Evolutionary conservation across 2,888 invertebrate species (phyloP).

Genomic region (Lissocephala sabroskyi): DNA sequence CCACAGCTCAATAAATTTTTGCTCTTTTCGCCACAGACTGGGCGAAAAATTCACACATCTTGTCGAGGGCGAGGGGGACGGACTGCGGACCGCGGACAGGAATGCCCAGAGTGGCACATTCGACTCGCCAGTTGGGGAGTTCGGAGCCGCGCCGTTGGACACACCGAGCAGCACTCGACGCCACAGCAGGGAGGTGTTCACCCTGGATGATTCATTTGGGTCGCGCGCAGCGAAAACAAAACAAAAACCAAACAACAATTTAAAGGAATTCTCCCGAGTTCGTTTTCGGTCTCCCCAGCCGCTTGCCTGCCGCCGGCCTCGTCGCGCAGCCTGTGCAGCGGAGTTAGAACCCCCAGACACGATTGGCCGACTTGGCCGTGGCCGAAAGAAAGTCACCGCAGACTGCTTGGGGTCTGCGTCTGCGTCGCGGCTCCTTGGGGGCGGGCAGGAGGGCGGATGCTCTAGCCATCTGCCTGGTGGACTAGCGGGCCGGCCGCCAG

Average conservation of each 20-base stretch:
- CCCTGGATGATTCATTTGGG: constrained; percentile 59
- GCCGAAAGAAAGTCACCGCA: constrained; percentile 47
- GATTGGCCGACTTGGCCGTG: constrained; percentile 38
- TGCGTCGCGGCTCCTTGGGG: constrained; percentile 4
- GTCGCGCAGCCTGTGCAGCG: neutral
- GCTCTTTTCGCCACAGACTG: constrained; percentile 55
- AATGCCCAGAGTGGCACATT: neutral
- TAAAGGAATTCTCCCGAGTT: constrained; percentile 56
- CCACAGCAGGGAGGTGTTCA: constrained; percentile 64
- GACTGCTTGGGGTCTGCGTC: constrained; percentile 71
- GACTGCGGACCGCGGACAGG: no score
- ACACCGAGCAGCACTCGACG: constrained; percentile 43
- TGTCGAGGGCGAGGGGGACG: constrained; percentile 16
- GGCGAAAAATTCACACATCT: constrained; percentile 56
- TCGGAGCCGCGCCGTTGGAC: constrained; percentile 27
- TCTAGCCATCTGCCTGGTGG: no score
- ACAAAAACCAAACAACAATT: constrained; percentile 37
- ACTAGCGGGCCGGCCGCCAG: constrained; percentile 17
- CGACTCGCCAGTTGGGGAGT: neutral
- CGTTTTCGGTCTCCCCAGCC: neutral
- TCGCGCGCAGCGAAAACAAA: constrained; percentile 12
- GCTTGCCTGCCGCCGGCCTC: no score
- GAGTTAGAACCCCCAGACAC: constrained; percentile 53
- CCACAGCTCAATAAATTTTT: constrained; percentile 71
- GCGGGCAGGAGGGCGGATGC: no score